Evolutionary conservation across 1,140 invertebrate species (phyloP).

Genomic region (Whitmania pigra): DNA sequence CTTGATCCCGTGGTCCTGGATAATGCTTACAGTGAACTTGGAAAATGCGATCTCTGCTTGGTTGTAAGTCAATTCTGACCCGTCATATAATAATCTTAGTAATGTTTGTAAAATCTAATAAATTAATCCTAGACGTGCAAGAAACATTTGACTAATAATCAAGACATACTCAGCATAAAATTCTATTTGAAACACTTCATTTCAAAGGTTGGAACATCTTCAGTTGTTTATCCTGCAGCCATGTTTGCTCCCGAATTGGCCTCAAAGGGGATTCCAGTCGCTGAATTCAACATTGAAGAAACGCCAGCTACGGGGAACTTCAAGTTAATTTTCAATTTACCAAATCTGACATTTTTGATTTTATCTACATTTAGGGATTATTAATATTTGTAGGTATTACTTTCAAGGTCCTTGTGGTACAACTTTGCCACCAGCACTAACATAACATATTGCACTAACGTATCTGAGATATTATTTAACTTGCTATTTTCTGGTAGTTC

Average conservation of each 20-base stretch:
- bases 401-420: slow-evolving; percentile 62
- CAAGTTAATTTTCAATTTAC: slow-evolving; percentile 34
- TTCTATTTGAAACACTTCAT: neutral
- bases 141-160: neutral
- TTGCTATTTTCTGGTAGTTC: too few relatives aligned
- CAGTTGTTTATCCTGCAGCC: slow-evolving; percentile 78
- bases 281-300: slow-evolving; percentile 74
- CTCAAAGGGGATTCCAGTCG: slow-evolving; percentile 57
- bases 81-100: too few relatives aligned
- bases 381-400: slow-evolving; percentile 50
- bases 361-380: slow-evolving; percentile 11
- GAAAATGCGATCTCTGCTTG: slow-evolving; percentile 65
- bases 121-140: too few relatives aligned
- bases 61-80: slow-evolving; percentile 51
- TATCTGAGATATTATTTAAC: too few relatives aligned
- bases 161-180: neutral
- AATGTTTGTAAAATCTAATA: too few relatives aligned
- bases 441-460: slow-evolving; percentile 24
- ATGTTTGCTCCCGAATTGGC: slow-evolving; percentile 73
- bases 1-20: slow-evolving; percentile 54
- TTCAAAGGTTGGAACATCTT: slow-evolving; percentile 56
- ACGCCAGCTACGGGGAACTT: slow-evolving; percentile 59
- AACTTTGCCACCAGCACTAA: slow-evolving; percentile 56
- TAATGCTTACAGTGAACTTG: slow-evolving; percentile 52
- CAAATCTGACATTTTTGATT: neutral